phyloP scores from a whole-genome alignment of 2,888 invertebrate species.

The Heteromyza rotundicornis region DNA sequence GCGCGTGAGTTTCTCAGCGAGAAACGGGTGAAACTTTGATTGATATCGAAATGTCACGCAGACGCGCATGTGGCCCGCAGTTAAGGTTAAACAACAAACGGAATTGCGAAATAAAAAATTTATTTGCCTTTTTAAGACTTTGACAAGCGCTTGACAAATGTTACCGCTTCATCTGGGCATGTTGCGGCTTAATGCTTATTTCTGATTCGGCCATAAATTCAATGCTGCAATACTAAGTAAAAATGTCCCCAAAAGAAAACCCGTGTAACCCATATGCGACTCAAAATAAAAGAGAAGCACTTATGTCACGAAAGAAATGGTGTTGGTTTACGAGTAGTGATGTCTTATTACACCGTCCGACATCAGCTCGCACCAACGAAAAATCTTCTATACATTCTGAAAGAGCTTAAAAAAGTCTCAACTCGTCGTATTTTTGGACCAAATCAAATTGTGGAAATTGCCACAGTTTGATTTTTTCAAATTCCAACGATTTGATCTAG shows the following conservation, averaged over 20 bases:
- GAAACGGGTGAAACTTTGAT: slow-evolving; percentile 56
- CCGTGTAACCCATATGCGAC: too few species aligned
- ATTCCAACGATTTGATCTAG: too few species aligned
- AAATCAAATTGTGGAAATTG: too few species aligned
- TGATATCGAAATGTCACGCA: slow-evolving; percentile 59
- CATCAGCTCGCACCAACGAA: too few species aligned
- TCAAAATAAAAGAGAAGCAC: too few species aligned
- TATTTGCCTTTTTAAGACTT: slow-evolving; percentile 42
- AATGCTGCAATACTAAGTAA: not conserved
- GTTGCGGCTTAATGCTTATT: slow-evolving; percentile 30
- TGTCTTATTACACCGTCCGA: too few species aligned
- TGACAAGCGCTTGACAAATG: slow-evolving; percentile 57
- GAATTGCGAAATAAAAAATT: slow-evolving; percentile 26
- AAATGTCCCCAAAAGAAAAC: not conserved
- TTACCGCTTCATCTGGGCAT: slow-evolving; percentile 33
- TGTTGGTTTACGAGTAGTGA: too few species aligned
- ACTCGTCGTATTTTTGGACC: too few species aligned
- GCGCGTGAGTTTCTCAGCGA: slow-evolving; percentile 14
- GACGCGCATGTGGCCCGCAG: slow-evolving; percentile 57
- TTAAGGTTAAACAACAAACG: slow-evolving; percentile 9
- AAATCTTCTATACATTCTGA: too few species aligned
- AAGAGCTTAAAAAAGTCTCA: too few species aligned
- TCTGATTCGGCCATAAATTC: slow-evolving; percentile 23
- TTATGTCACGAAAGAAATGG: too few species aligned
- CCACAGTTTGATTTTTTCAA: too few species aligned